Conservation (phyloP, 2,113 vertebrate genomes). For the Clarias gariepinus region DNA sequence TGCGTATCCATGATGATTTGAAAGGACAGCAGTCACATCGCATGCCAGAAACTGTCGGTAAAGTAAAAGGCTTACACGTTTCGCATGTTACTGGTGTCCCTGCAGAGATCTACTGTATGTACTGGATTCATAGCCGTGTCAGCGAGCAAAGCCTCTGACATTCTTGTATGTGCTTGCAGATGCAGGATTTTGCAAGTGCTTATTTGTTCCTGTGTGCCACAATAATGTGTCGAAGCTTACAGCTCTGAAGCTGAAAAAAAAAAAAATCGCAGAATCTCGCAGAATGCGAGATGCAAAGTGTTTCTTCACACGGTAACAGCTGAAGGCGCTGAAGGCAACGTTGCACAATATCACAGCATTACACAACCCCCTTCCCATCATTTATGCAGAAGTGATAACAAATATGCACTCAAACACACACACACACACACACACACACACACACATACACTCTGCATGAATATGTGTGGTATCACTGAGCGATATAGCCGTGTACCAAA, state of each 20-base stretch:
- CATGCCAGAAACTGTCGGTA: neutral
- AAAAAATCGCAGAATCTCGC: neutral
- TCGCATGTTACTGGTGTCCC: neutral
- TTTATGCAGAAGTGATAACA: slow-evolving; percentile 7
- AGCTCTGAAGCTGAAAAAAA: slow-evolving; percentile 17
- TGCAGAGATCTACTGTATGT: neutral
- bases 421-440: neutral
- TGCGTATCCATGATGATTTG: neutral
- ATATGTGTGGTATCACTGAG: slow-evolving; percentile 1
- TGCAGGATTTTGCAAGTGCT: slow-evolving; percentile 7
- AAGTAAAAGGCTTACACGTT: neutral
- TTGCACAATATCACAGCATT: slow-evolving; percentile 35
- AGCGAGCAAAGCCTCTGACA: neutral
- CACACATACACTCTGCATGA: neutral
- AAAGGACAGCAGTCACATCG: neutral
- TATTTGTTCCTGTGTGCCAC: slow-evolving; percentile 25
- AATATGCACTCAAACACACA: neutral
- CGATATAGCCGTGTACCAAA: slow-evolving; percentile 2
- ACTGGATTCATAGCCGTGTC: neutral
- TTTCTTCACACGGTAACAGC: slow-evolving; percentile 40
- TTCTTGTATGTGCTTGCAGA: neutral
- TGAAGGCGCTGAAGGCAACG: slow-evolving; percentile 29
- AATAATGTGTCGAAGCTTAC: slow-evolving; percentile 21
- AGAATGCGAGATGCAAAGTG: slow-evolving; percentile 32
- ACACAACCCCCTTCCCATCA: slow-evolving; percentile 22